A percentile compares a stretch with the other conserved stretches of the same genome.
These are phyloP conservation scores for Caenorhabditis briggsae DNA, from an alignment of 1,140 invertebrate genomes.

Conservation along the genomic window DNA sequence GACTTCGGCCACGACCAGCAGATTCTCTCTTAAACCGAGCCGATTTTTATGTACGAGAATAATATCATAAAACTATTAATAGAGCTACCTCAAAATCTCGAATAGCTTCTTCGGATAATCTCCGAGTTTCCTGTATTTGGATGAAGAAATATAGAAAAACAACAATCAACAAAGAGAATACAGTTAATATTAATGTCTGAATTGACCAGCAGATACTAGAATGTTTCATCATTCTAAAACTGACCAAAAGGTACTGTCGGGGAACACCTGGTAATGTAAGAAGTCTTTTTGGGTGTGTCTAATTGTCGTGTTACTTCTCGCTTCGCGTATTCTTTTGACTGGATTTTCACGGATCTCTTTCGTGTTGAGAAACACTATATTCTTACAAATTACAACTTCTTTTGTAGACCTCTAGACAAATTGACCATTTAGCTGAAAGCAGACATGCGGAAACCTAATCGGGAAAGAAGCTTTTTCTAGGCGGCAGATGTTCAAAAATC, in stretches of 20 bases:
- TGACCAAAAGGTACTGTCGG: neutral
- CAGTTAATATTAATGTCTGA: too few relatives aligned
- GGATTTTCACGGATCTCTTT: slow-evolving; percentile 46
- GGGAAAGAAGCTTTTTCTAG: neutral
- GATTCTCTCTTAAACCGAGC: too few relatives aligned
- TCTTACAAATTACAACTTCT: slow-evolving; percentile 39
- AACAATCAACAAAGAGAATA: neutral
- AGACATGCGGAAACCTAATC: slow-evolving; percentile 11
- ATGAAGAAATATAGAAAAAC: neutral
- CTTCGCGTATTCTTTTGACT: slow-evolving; percentile 45
- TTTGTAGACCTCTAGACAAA: slow-evolving; percentile 13
- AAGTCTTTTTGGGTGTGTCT: neutral
- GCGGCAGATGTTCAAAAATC: too few relatives aligned
- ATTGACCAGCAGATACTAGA: too few relatives aligned
- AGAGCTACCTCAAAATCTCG: slow-evolving; percentile 10
- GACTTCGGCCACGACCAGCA: too few relatives aligned
- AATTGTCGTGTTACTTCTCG: slow-evolving; percentile 48
- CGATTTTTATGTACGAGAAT: too few relatives aligned
- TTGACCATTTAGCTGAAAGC: slow-evolving; percentile 22
- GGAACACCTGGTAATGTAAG: neutral
- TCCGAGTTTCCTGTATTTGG: neutral
- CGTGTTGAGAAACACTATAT: neutral
- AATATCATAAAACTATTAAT: neutral
- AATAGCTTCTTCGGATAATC: slow-evolving; percentile 12
- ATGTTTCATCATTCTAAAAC: slow-evolving; percentile 8